Evolutionary conservation across 2,888 invertebrate genomes (phyloP).

Genomic region (Agriotes lineatus): DNA sequence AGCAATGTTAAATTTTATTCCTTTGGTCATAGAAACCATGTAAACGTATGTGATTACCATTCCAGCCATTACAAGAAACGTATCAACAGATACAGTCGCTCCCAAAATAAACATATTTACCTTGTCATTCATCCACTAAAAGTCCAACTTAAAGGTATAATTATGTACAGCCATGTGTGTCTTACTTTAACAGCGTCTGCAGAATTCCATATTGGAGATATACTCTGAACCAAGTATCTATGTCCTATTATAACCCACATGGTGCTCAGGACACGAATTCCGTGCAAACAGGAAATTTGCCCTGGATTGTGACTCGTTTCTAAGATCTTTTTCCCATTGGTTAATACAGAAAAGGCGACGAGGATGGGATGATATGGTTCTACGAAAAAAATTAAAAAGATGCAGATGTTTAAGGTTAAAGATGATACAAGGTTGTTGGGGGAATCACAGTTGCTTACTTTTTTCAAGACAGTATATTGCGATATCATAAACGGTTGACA

Average conservation of each 20-base stretch:
- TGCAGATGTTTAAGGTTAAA: too few species aligned
- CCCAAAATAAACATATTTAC: background rate
- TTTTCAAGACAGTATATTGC: too few species aligned
- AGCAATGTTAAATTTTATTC: conserved; percentile 57
- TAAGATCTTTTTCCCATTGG: conserved; percentile 62
- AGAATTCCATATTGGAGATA: conserved; percentile 25
- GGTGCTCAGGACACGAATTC: conserved; percentile 65
- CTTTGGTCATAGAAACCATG: conserved; percentile 57
- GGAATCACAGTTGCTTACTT: too few species aligned
- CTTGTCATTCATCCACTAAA: background rate
- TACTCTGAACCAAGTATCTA: conserved; percentile 51
- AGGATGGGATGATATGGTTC: too few species aligned
- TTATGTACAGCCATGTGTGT: too few species aligned
- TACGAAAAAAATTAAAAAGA: too few species aligned
- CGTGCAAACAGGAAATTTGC: conserved; percentile 60
- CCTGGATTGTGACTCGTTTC: conserved; percentile 59
- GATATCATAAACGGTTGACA: too few species aligned
- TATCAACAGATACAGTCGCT: conserved; percentile 61
- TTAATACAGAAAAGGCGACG: too few species aligned
- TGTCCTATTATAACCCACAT: conserved; percentile 66
- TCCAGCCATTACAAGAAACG: conserved; percentile 75
- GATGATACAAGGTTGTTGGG: too few species aligned
- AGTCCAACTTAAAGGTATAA: too few species aligned
- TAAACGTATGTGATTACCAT: conserved; percentile 68
- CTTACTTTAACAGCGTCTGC: background rate